These are phyloP conservation scores for Poeciliopsis gracilis DNA, from an alignment of 2,797 vertebrate species.

Conservation along the genomic window DNA sequence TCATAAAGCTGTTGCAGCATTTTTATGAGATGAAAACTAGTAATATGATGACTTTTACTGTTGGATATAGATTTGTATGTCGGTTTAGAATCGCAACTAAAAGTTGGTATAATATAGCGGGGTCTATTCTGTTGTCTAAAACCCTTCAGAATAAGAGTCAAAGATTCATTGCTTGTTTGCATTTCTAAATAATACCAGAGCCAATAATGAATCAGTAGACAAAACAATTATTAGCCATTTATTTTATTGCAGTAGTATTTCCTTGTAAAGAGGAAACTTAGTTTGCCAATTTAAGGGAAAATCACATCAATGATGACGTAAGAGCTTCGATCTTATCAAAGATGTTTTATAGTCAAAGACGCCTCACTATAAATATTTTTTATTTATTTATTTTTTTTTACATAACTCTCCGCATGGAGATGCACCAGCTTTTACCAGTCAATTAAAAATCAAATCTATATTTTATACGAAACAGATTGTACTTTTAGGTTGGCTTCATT, in stretches of 20 bases:
- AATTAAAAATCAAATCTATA: background rate
- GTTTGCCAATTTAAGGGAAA: conserved; percentile 24
- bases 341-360: background rate
- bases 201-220: background rate
- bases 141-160: background rate
- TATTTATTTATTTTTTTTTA: background rate
- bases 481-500: background rate
- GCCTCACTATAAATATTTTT: conserved; percentile 34
- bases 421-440: too few relatives aligned
- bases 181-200: background rate
- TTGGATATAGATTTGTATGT: too few relatives aligned
- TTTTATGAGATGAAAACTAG: background rate
- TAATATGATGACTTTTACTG: background rate
- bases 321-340: conserved; percentile 28
- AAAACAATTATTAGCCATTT: background rate
- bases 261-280: background rate
- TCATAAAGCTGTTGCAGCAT: background rate
- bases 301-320: conserved; percentile 48
- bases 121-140: background rate
- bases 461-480: background rate
- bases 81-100: background rate
- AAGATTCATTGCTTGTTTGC: background rate
- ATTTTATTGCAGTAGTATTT: too few relatives aligned
- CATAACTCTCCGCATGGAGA: background rate
- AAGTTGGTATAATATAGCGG: too few relatives aligned